Conservation (phyloP, 2,888 invertebrate species). For the Mellilla xanthometata region DNA sequence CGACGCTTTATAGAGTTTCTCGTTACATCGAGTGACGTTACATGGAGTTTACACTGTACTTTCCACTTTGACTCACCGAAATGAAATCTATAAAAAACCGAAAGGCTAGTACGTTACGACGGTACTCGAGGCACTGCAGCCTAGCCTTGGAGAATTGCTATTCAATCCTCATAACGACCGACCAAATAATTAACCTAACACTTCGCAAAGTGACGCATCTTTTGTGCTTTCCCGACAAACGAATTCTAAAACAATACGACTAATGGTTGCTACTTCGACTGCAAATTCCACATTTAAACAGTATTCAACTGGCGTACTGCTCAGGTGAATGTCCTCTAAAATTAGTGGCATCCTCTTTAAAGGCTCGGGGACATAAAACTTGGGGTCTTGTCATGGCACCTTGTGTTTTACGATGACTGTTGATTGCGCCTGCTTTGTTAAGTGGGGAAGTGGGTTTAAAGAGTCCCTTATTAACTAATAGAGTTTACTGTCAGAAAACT, state of each 20-base stretch:
- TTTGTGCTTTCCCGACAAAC: conserved; percentile 4
- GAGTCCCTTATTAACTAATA: too few species aligned
- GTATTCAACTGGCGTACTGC: conserved; percentile 33
- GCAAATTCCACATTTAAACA: conserved; percentile 9
- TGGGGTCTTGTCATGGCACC: conserved; percentile 40
- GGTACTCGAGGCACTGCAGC: too few species aligned
- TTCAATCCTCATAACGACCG: too few species aligned
- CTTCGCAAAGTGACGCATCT: conserved; percentile 9
- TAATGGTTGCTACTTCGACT: neutral
- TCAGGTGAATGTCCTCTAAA: conserved; percentile 45
- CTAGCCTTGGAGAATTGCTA: too few species aligned
- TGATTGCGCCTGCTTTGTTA: conserved; percentile 9
- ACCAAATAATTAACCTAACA: too few species aligned
- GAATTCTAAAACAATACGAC: neutral
- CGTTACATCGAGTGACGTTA: too few species aligned
- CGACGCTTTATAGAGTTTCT: too few species aligned
- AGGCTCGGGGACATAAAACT: conserved; percentile 34
- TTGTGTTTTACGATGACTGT: conserved; percentile 40
- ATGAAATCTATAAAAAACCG: too few species aligned
- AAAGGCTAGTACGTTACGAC: too few species aligned
- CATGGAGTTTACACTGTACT: too few species aligned
- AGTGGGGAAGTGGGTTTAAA: neutral
- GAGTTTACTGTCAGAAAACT: too few species aligned
- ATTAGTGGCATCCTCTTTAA: conserved; percentile 53
- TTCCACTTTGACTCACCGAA: too few species aligned